These are phyloP conservation scores for Samia ricini DNA, from an alignment of 1,140 invertebrate genomes.

Conservation along the genomic window DNA sequence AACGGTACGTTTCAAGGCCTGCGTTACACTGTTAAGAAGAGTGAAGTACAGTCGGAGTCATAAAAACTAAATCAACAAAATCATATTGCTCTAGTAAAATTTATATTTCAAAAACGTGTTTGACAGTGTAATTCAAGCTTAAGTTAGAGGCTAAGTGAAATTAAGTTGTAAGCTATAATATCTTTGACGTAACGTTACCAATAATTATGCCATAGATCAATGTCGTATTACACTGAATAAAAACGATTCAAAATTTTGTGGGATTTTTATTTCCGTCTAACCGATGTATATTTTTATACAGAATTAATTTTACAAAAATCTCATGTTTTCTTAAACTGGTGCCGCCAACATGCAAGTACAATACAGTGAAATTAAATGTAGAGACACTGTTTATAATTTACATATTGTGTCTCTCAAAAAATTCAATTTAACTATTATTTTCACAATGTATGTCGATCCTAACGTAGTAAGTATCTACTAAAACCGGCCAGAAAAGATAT, in stretches of 20 bases:
- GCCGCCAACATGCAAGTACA: too few species aligned
- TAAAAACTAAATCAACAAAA: not conserved
- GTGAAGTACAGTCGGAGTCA: not conserved
- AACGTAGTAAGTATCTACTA: too few species aligned
- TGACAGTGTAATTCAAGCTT: constrained; percentile 12
- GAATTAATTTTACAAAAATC: too few species aligned
- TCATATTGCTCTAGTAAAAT: not conserved
- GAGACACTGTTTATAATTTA: too few species aligned
- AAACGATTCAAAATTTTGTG: constrained; percentile 21
- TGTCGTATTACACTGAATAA: constrained; percentile 70
- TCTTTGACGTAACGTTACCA: constrained; percentile 64
- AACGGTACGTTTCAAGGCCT: not conserved
- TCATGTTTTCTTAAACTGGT: too few species aligned
- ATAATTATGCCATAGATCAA: constrained; percentile 74
- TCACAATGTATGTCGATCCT: too few species aligned
- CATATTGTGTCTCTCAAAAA: too few species aligned
- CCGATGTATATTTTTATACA: too few species aligned
- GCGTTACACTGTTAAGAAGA: not conserved
- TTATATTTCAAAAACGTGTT: too few species aligned
- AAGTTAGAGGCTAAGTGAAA: constrained; percentile 53
- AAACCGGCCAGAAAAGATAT: too few species aligned
- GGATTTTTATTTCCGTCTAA: not conserved
- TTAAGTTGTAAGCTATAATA: constrained; percentile 39
- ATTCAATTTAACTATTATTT: too few species aligned
- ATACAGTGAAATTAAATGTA: too few species aligned